A percentile compares a stretch with the other conserved stretches of the same genome.
These are phyloP conservation scores for Charadrius vociferus DNA, from an alignment of 2,113 vertebrate species.

Conservation along the genomic window DNA sequence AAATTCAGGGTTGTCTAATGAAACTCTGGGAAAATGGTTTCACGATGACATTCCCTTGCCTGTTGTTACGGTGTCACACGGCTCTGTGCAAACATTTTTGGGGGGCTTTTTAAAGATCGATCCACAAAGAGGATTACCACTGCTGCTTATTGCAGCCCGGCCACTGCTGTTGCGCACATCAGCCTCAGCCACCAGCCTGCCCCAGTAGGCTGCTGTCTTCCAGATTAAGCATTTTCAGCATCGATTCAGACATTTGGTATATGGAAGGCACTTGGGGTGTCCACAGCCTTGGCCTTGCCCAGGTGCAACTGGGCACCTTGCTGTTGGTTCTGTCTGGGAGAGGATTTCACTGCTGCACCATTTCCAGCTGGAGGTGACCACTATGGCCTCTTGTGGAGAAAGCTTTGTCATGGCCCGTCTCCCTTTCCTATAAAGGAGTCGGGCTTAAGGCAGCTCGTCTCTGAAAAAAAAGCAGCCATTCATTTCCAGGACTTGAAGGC, in stretches of 20 bases:
- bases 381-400: background rate
- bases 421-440: background rate
- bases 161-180: background rate
- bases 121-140: slow-evolving; percentile 21
- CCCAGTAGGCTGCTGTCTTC: background rate
- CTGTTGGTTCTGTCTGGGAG: background rate
- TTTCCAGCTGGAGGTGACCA: background rate
- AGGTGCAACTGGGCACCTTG: background rate
- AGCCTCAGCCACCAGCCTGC: background rate
- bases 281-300: background rate
- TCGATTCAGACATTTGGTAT: background rate
- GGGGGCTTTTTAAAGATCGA: background rate
- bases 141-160: background rate
- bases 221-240: background rate
- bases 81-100: background rate
- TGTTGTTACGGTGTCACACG: background rate
- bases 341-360: background rate
- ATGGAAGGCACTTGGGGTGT: background rate
- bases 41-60: background rate
- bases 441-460: background rate
- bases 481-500: background rate
- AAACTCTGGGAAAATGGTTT: background rate
- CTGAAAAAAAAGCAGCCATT: background rate
- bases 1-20: background rate
- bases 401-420: background rate